Evolutionary conservation across 1,140 invertebrate species (phyloP).

Genomic region (Paralvinella palmiformis): DNA sequence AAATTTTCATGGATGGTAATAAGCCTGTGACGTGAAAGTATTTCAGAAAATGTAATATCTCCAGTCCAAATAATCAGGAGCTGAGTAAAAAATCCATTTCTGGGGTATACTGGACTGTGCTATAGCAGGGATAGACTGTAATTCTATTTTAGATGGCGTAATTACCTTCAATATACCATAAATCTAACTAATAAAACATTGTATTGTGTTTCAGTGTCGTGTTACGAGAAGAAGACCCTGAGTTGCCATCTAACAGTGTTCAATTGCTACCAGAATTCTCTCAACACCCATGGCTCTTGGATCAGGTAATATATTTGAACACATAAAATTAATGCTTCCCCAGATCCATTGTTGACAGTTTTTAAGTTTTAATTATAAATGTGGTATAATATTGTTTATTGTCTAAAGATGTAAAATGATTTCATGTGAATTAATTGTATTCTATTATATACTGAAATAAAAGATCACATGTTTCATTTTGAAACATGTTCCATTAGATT

Average conservation of each 20-base stretch:
- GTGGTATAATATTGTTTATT: neutral
- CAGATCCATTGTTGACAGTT: neutral
- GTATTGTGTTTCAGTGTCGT: neutral
- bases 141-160: no score
- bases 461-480: neutral
- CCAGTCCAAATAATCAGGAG: no score
- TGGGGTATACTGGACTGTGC: no score
- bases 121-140: no score
- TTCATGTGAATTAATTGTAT: neutral
- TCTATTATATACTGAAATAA: neutral
- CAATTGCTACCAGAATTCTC: slow-evolving; percentile 57
- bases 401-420: neutral
- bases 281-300: slow-evolving; percentile 62
- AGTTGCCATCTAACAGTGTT: slow-evolving; percentile 53
- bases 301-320: slow-evolving; percentile 45
- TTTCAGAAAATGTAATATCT: no score
- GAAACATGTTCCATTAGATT: neutral
- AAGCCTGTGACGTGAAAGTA: no score
- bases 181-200: no score
- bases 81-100: no score
- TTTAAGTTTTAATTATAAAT: neutral
- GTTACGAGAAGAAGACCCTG: slow-evolving; percentile 13
- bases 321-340: neutral
- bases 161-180: no score
- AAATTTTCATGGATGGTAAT: no score